Base-by-base conservation (phyloP, 2,797 vertebrate genomes). In the Acanthiza pusilla region DNA sequence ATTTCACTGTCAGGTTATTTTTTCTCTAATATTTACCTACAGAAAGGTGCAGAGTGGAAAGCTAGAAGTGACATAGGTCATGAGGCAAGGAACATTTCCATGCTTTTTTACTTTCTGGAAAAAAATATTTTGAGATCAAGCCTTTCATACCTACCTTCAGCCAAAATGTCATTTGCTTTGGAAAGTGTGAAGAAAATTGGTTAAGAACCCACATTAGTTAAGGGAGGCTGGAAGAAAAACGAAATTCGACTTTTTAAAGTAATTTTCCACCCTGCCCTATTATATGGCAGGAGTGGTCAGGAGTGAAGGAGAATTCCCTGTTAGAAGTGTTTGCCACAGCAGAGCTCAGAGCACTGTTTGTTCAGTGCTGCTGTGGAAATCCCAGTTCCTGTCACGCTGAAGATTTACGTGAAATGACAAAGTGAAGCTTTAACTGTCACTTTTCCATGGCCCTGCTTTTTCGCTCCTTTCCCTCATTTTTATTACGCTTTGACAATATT, bases 171-270 rank as follows among this genome's bases (percentile, higher is more conserved):
- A 67, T 71, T 90, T 88, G 73, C 75, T 91, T 84, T 88, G 94
- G 89, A 85, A 95, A 96, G 60, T 71, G 77, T 91, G 79, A 91
- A 93, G 71, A 90, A 85, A 92, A 82, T 73, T 36, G 48, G 58
- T 94, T 91, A 65, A 66, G 76, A 86, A 83, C 26, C 50, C 12
- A 7, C 51, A 60, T 79, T 50, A 81, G 78, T 85, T 87, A 77
- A 91, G 27, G 22, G 26, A 95, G 34, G 20, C 26, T 80, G 75
- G 66, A 85, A 96, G 47, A 48, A 93, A 83, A 88, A 51, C 0
- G 1, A 78, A 84, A 66, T 78, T n/a, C 36, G 32, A 43, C 58
- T 87, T 94, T 91, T 84, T 43, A 63, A 93, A 93, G 53, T 63
- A 30, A 60, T 92, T 95, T 97, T 92, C 83, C 60, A 90, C 53